Percentiles rank a stretch among this genome's conserved stretches.
Conservation (phyloP, 2,113 vertebrate species). For the Mormyrus iriodes region DNA sequence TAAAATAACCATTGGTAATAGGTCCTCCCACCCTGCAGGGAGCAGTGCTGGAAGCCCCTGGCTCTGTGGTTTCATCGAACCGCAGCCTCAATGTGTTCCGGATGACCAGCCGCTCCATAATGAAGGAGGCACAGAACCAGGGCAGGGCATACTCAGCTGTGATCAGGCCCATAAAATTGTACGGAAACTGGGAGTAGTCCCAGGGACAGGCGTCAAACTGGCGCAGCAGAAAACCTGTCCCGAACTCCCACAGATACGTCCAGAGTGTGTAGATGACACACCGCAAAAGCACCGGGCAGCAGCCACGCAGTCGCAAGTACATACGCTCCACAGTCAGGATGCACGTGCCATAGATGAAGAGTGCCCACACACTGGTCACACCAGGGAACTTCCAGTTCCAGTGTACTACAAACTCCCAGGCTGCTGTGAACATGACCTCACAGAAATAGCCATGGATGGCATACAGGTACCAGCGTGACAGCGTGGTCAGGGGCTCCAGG, state of each 20-base stretch:
- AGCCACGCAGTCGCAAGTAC: slow-evolving; percentile 79
- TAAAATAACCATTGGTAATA: slow-evolving; percentile 75
- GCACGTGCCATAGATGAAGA: slow-evolving; percentile 97
- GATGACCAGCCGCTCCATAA: slow-evolving; percentile 90
- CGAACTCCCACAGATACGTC: slow-evolving; percentile 96
- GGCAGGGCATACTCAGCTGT: slow-evolving; percentile 93
- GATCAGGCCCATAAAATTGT: slow-evolving; percentile 96
- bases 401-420: slow-evolving; percentile 93
- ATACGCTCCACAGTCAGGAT: slow-evolving; percentile 94
- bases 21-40: slow-evolving; percentile 11
- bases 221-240: slow-evolving; percentile 83
- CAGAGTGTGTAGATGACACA: slow-evolving; percentile 93
- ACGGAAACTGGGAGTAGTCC: slow-evolving; percentile 95
- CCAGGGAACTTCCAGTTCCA: slow-evolving; percentile 97
- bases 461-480: slow-evolving; percentile 96
- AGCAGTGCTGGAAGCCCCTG: slow-evolving; percentile 30
- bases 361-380: slow-evolving; percentile 94
- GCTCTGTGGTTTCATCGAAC: slow-evolving; percentile 73
- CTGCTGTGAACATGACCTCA: slow-evolving; percentile 97
- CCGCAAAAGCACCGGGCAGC: slow-evolving; percentile 78
- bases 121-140: slow-evolving; percentile 92
- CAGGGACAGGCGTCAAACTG: slow-evolving; percentile 95
- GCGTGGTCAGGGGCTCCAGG: slow-evolving; percentile 77
- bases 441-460: slow-evolving; percentile 98
- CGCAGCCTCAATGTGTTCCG: slow-evolving; percentile 86